Percentiles rank a stretch among this genome's conserved stretches.
These are phyloP conservation scores for Perizoma flavofasciatum DNA, from an alignment of 2,888 invertebrate genomes.

Conservation along the genomic window DNA sequence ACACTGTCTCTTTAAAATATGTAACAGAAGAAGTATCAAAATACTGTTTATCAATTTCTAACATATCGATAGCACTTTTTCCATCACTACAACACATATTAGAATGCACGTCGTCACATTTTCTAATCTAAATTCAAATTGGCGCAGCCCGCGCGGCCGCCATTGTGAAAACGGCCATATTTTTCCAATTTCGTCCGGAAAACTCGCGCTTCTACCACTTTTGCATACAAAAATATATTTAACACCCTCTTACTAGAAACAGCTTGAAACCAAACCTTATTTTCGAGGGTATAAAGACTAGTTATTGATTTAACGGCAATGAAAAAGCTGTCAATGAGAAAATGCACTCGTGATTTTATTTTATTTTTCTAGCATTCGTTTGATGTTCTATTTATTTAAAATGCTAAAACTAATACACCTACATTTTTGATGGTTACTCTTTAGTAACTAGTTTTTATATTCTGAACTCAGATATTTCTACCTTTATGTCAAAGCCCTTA, in stretches of 20 bases:
- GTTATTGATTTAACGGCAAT: constrained; percentile 18
- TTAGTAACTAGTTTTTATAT: background rate
- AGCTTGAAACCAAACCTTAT: constrained; percentile 37
- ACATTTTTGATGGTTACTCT: too few species aligned
- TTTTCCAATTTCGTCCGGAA: constrained; percentile 80
- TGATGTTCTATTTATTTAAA: constrained; percentile 47
- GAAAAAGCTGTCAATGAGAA: constrained; percentile 44
- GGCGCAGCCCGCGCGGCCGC: constrained; percentile 65
- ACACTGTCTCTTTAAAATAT: too few species aligned
- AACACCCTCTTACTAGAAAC: background rate
- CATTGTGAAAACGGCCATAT: constrained; percentile 77
- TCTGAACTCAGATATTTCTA: background rate
- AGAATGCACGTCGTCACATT: constrained; percentile 77
- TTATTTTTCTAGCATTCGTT: constrained; percentile 56
- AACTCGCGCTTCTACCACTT: constrained; percentile 62
- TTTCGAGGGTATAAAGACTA: background rate
- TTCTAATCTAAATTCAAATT: constrained; percentile 83
- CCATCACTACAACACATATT: constrained; percentile 70
- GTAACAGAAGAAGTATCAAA: too few species aligned
- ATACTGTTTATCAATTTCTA: background rate
- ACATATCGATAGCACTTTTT: constrained; percentile 15
- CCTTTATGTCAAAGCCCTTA: too few species aligned
- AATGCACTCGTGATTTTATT: constrained; percentile 56
- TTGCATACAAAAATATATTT: constrained; percentile 49
- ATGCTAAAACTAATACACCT: constrained; percentile 35